phyloP scores from a whole-genome alignment of 1,140 invertebrate species.

The Cephus cinctus region DNA sequence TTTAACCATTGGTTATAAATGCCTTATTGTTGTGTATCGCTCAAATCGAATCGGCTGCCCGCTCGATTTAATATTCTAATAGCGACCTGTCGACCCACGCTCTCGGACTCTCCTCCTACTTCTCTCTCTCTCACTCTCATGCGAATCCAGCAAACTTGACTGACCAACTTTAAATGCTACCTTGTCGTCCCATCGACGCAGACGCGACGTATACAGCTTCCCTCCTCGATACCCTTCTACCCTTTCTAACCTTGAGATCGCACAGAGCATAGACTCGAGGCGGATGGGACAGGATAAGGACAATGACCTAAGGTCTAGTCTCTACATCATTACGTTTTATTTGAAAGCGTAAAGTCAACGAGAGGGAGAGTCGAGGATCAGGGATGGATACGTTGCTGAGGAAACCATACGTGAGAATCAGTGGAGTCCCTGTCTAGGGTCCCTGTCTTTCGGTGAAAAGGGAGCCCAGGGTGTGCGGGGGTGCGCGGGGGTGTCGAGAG shows the following conservation, averaged over 20 bases:
- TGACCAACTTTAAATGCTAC: no score
- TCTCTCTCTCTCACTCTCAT: neutral
- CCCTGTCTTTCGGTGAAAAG: neutral
- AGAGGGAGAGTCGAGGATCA: no score
- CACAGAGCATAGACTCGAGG: no score
- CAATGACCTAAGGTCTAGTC: no score
- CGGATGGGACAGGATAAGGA: no score
- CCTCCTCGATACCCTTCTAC: no score
- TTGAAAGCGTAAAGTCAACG: no score
- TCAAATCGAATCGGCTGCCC: slow-evolving; percentile 17
- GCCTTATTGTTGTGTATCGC: slow-evolving; percentile 22
- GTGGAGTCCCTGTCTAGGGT: neutral
- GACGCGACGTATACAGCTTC: no score
- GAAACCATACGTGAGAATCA: slow-evolving; percentile 40
- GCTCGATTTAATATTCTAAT: slow-evolving; percentile 43
- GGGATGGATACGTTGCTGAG: slow-evolving; percentile 28
- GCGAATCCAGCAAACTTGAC: no score
- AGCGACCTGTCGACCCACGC: slow-evolving; percentile 38
- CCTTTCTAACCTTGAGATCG: no score
- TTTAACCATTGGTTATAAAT: slow-evolving; percentile 40
- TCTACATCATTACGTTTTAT: no score
- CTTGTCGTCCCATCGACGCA: no score
- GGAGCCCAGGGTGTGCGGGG: slow-evolving; percentile 4
- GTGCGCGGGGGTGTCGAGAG: slow-evolving; percentile 6
- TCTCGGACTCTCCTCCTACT: slow-evolving; percentile 4